Conservation (phyloP, 1,140 invertebrate species). For the Argopecten irradians region DNA sequence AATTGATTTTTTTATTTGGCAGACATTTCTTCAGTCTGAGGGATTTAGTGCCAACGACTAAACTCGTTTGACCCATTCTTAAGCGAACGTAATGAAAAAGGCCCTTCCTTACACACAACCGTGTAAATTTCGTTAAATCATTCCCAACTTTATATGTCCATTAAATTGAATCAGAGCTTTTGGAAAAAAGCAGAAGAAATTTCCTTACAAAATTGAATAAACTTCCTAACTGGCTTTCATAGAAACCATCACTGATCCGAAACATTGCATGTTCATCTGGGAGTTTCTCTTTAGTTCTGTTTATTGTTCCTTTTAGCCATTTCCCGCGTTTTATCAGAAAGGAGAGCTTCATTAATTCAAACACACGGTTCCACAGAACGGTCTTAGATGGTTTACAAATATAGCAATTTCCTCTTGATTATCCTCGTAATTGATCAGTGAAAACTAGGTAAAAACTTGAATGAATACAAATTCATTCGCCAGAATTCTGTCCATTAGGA, state of each 20-base stretch:
- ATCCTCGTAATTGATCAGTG: conserved; percentile 43
- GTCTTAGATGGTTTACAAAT: conserved; percentile 44
- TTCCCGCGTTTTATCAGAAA: conserved; percentile 39
- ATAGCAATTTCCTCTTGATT: conserved; percentile 46
- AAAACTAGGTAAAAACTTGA: conserved; percentile 38
- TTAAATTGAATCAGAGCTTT: conserved; percentile 33
- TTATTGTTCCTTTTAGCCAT: conserved; percentile 48
- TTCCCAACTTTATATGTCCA: conserved; percentile 30
- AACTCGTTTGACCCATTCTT: conserved; percentile 38
- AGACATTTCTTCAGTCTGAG: background rate
- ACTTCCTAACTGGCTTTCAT: conserved; percentile 21
- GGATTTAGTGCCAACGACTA: background rate
- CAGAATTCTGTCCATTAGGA: conserved; percentile 39
- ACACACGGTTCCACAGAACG: conserved; percentile 44
- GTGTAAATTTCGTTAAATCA: conserved; percentile 41
- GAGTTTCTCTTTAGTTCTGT: conserved; percentile 33
- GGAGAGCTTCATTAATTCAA: conserved; percentile 45
- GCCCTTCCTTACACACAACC: conserved; percentile 31
- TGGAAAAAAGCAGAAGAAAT: conserved; percentile 16
- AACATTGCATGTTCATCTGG: conserved; percentile 46
- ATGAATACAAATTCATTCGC: conserved; percentile 47
- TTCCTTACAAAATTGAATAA: conserved; percentile 36
- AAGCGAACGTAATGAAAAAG: conserved; percentile 32
- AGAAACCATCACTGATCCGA: conserved; percentile 38
- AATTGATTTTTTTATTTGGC: background rate